Base-by-base conservation (phyloP, 2,888 invertebrate genomes). In the Lepidochrysops patricia region DNA sequence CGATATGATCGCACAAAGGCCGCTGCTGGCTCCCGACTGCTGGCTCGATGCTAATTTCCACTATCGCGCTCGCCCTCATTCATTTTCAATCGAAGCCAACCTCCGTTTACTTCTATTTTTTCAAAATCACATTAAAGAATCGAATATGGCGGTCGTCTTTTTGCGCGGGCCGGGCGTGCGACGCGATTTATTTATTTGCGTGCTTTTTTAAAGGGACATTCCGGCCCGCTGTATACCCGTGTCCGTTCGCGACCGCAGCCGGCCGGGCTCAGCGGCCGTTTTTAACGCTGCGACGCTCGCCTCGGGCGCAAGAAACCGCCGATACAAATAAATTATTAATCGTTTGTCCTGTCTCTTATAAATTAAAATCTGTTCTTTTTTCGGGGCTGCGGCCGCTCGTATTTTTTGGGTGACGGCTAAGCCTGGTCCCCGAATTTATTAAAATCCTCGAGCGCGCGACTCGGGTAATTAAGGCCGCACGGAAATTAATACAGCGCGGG, bases 311-410 rank as follows among this genome's bases (percentile, higher is more conserved):
- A 84, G 80, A 83, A 88, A 79, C 79, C 78, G 78, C 79, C 80
- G 85, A 86, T 87, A 86, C 87, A 89, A 89, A 89, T 89, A 89
- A 89, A 89, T 89, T 89, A 89, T 89, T 88, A 89, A 89, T 89
- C 89, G 89, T 89, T 89, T 89, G 89, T 89, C 88, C 89, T 89
- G 89, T 89, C 89, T 84, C 85, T 87, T 89, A 87, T 88, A 89
- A 89, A 89, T 89, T 89, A 89, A 89, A 88, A 88, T 85, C 79
- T 74, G 74, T 80, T 74, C 79, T 85, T 88, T 87, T 88, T 87
- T 85, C 80, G 73, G 75, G 70, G 72, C 79, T 77, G 76, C 79
- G 71, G 76, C 73, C 68, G 76, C 66, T 69, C 70, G 74, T 75
- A 77, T 82, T 87, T 87, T 88, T 89, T 87, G 77, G 82, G 81